phyloP scores from a whole-genome alignment of 2,797 vertebrate species.

The Sebastes hubbsi region DNA sequence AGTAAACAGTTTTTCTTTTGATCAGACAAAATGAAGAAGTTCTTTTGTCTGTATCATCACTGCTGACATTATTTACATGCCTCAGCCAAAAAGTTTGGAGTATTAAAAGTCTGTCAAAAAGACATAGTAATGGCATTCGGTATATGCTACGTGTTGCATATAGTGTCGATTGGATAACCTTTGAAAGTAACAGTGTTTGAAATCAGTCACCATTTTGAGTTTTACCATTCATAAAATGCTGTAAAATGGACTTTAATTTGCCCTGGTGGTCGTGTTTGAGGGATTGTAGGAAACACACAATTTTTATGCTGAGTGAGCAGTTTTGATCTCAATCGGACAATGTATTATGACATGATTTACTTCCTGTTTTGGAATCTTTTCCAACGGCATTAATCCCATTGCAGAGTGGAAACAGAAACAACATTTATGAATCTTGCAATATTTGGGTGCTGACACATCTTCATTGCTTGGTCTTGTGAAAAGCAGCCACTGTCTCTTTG shows the following conservation, averaged over 20 bases:
- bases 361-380: not conserved
- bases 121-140: not conserved
- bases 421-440: not conserved
- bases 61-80: not conserved
- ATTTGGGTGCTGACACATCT: not conserved
- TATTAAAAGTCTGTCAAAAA: not conserved
- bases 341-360: not conserved
- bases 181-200: not conserved
- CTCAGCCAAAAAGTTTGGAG: not conserved
- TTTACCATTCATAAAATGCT: not conserved
- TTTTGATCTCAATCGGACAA: not conserved
- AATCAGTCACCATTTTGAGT: no score
- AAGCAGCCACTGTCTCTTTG: not conserved
- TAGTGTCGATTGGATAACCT: not conserved
- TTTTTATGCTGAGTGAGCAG: not conserved
- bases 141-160: constrained; percentile 2
- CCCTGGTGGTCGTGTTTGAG: not conserved
- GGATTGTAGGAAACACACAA: not conserved
- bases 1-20: not conserved
- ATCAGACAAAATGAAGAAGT: not conserved
- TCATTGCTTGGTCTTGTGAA: not conserved
- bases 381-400: not conserved
- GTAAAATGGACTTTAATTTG: not conserved
- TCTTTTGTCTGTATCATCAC: not conserved
- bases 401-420: not conserved